Evolutionary conservation across 2,888 invertebrate genomes (phyloP), one percentile per base, ranked within the genome.

Genomic region (Netelia inedita): DNA sequence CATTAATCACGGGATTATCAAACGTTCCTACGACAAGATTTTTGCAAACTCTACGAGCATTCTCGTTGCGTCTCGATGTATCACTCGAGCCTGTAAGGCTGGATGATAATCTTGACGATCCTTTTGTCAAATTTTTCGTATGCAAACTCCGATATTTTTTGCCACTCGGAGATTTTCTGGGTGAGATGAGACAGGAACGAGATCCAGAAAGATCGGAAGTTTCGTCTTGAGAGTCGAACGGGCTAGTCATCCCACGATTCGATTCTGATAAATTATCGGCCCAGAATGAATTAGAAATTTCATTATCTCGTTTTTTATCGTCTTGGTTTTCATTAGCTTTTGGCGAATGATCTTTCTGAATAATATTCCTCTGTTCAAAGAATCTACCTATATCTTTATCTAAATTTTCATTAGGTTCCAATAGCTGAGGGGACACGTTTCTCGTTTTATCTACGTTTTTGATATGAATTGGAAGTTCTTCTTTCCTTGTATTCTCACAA

Each of bases 211-310:
- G 61, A 10, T 43, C 6, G 1, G 41, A 74, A 1, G 50, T 16
- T 41, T 50, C 35, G n/a, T 43, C 65, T 19, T n/a, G 46, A 6
- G 74, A 85, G 19, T 82, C 74, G 46, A 55, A 53, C 0, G 72
- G 79, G n/a, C 75, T 74, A 5, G 57, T 10, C 59, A 79, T 79
- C 23, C 63, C 50, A 1, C 57, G 69, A 35, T 65, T 85, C 69
- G 43, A 19, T 1, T 81, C 80, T 21, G 78, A 72, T 9, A 57
- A 59, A 19, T 71, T 74, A 10, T 74, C 78, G 14, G 74, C 78
- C 66, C 72, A 75, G 21, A 71, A 65, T 10, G 71, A 16, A 74
- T 71, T 74, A 0, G 61, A 19, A n/a, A 43, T 41, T 61, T 11
- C 43, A 14, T 43, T 35, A n/a, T 61, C 43, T 61, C 1, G 3